phyloP scores from a whole-genome alignment of 2,113 vertebrate species.

The Festucalex cinctus region DNA sequence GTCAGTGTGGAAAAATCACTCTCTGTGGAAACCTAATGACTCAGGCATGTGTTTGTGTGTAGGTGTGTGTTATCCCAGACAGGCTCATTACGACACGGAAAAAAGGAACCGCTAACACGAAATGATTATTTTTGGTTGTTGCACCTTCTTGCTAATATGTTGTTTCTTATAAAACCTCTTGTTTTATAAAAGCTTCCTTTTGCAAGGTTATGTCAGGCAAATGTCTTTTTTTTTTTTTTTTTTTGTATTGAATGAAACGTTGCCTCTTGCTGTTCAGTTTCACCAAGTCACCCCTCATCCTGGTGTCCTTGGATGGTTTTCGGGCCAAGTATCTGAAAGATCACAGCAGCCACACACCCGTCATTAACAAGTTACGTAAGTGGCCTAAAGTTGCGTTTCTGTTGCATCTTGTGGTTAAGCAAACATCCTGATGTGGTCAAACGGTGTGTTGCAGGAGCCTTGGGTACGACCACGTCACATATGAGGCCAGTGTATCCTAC shows the following conservation, averaged over 20 bases:
- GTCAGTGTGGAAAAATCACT: conserved; percentile 7
- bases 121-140: conserved; percentile 15
- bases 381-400: conserved; percentile 15
- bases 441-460: conserved; percentile 74
- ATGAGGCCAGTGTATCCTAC: conserved; percentile 92
- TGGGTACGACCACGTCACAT: conserved; percentile 79
- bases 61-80: conserved; percentile 41
- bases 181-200: too few relatives aligned
- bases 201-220: too few relatives aligned
- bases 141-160: neutral
- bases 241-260: too few relatives aligned
- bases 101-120: conserved; percentile 19
- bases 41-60: conserved; percentile 27
- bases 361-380: conserved; percentile 88
- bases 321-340: conserved; percentile 83
- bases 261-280: conserved; percentile 73
- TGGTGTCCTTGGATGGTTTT: conserved; percentile 95
- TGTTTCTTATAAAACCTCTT: too few relatives aligned
- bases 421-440: conserved; percentile 18
- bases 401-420: neutral
- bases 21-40: conserved; percentile 44
- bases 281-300: conserved; percentile 81
- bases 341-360: conserved; percentile 74
- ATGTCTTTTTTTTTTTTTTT: too few relatives aligned
- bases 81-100: conserved; percentile 28